Evolutionary conservation across 2,113 vertebrate genomes (phyloP).

Genomic region (Micromys minutus): DNA sequence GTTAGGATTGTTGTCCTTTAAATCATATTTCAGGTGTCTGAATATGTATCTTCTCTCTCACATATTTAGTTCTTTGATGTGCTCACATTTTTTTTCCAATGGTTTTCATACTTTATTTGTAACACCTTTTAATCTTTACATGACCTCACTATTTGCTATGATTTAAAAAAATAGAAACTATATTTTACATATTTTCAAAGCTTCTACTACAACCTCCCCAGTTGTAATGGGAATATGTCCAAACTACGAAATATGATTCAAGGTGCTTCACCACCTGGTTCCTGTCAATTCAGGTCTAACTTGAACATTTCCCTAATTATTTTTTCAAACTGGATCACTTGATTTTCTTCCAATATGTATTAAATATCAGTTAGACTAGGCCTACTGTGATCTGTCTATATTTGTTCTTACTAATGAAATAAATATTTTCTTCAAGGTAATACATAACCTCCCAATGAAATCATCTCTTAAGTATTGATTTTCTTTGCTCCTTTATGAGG

Average conservation of each 20-base stretch:
- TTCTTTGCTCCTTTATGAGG: not conserved
- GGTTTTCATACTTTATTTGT: not conserved
- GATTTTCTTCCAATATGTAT: not conserved
- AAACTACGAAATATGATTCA: not conserved
- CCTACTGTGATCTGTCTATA: not conserved
- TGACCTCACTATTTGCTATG: not conserved
- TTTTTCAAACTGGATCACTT: not conserved
- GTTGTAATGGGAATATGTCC: not conserved
- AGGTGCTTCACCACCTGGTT: not conserved
- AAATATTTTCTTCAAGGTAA: too few species aligned
- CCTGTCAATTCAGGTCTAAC: not conserved
- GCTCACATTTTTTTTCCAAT: not conserved
- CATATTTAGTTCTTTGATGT: not conserved
- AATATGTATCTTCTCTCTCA: not conserved
- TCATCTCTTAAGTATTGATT: not conserved
- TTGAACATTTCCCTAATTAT: not conserved
- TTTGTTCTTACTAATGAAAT: not conserved
- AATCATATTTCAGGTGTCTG: not conserved
- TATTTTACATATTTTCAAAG: not conserved
- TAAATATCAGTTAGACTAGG: not conserved
- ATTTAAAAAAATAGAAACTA: not conserved
- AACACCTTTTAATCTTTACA: not conserved
- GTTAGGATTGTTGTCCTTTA: not conserved
- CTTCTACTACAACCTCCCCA: rapidly evolving
- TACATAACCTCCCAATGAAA: not conserved